Percentiles rank a stretch among this genome's conserved stretches.
These are phyloP conservation scores for Drosophila greeni DNA, from an alignment of 2,888 invertebrate species.

Conservation along the genomic window DNA sequence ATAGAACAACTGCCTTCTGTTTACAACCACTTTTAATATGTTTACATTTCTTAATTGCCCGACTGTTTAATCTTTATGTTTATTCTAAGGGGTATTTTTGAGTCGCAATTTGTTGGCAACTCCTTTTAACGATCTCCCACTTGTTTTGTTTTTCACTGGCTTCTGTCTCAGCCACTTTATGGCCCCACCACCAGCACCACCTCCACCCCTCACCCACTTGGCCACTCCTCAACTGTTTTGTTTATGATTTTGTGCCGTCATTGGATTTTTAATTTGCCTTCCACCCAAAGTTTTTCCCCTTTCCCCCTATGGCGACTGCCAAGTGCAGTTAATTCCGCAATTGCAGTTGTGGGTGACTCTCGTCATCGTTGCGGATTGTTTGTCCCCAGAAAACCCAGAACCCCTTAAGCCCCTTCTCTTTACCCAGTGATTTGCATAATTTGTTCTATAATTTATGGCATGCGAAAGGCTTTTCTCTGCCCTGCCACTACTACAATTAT, in stretches of 20 bases:
- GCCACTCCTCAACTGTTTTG: constrained; percentile 50
- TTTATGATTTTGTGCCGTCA: constrained; percentile 66
- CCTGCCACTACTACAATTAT: constrained; percentile 20
- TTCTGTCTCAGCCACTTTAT: constrained; percentile 24
- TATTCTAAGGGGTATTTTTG: constrained; percentile 2
- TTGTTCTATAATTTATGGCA: constrained; percentile 74
- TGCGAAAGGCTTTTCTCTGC: constrained; percentile 65
- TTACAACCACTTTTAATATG: background rate
- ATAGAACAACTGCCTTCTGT: accelerated
- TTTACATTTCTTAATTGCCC: background rate
- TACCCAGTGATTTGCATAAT: constrained; percentile 70
- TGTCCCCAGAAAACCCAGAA: constrained; percentile 1
- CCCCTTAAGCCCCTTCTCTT: constrained; percentile 2
- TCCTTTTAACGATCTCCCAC: constrained; percentile 10
- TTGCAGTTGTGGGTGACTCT: constrained; percentile 51
- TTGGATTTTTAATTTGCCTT: constrained; percentile 43
- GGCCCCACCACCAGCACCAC: background rate
- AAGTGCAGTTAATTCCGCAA: constrained; percentile 73
- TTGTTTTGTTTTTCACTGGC: constrained; percentile 13
- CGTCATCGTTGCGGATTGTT: constrained; percentile 42
- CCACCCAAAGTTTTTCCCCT: constrained; percentile 21
- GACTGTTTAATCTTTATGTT: background rate
- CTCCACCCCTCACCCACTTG: constrained; percentile 1
- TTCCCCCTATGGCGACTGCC: constrained; percentile 38
- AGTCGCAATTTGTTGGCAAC: background rate